Conservation (phyloP, 2,888 invertebrate species). For the Margaritifera margaritifera region DNA sequence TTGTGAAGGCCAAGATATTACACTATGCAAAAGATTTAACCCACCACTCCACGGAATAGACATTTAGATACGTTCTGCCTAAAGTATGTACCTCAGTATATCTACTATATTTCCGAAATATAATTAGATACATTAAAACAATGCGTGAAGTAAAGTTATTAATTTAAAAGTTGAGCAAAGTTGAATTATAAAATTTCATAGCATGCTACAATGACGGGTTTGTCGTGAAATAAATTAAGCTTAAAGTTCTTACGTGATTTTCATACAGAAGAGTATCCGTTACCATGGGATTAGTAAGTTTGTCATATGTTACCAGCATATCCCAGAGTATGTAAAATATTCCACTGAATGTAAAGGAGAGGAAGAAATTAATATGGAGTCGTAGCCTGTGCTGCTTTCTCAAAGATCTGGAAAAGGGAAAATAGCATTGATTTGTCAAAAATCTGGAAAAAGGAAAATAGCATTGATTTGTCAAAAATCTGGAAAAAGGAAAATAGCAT, state of each 20-base stretch:
- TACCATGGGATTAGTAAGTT: conserved; percentile 38
- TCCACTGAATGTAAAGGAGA: conserved; percentile 58
- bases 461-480: conserved; percentile 15
- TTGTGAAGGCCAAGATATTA: too few relatives aligned
- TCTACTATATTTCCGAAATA: too few relatives aligned
- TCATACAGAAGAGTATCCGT: conserved; percentile 38
- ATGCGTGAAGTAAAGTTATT: too few relatives aligned
- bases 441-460: background rate
- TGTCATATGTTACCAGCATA: conserved; percentile 60
- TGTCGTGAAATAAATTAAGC: background rate
- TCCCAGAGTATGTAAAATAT: conserved; percentile 63
- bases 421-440: background rate
- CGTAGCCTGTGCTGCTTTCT: conserved; percentile 65
- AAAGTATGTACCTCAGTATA: too few relatives aligned
- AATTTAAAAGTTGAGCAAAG: too few relatives aligned
- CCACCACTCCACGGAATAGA: too few relatives aligned
- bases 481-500: background rate
- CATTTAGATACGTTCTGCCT: too few relatives aligned
- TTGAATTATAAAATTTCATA: too few relatives aligned
- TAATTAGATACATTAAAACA: too few relatives aligned
- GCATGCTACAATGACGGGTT: too few relatives aligned
- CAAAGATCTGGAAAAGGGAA: conserved; percentile 50
- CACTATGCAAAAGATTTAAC: too few relatives aligned
- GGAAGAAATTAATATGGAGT: conserved; percentile 67
- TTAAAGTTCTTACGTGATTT: conserved; percentile 41